Conservation (phyloP, 1,140 invertebrate species). For the Euborellia annulipes region DNA sequence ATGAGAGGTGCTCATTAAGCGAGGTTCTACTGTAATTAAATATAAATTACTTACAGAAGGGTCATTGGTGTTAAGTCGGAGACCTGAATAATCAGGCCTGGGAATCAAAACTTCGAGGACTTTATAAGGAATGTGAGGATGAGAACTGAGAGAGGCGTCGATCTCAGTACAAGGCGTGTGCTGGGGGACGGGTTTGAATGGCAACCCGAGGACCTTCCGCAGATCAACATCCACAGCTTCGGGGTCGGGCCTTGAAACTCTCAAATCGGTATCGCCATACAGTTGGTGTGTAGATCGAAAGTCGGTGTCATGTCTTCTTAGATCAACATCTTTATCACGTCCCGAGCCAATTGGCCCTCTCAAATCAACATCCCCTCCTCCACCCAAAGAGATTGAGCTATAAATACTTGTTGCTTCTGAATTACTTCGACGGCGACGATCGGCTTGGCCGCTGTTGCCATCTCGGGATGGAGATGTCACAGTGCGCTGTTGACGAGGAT, state of each 20-base stretch:
- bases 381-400: too few species aligned
- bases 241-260: constrained; percentile 14
- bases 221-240: constrained; percentile 52
- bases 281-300: too few species aligned
- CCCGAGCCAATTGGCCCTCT: constrained; percentile 21
- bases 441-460: not conserved
- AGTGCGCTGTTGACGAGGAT: constrained; percentile 1
- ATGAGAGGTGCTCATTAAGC: too few species aligned
- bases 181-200: constrained; percentile 58
- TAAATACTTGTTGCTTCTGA: too few species aligned
- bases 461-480: not conserved
- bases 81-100: constrained; percentile 51
- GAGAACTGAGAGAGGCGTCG: constrained; percentile 59
- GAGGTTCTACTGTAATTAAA: too few species aligned
- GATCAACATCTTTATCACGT: too few species aligned
- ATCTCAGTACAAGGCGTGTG: constrained; percentile 72
- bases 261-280: constrained; percentile 37
- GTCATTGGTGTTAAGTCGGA: constrained; percentile 50
- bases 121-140: constrained; percentile 54
- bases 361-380: constrained; percentile 27
- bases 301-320: too few species aligned
- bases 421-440: not conserved
- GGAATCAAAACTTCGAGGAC: constrained; percentile 49
- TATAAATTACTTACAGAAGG: constrained; percentile 27
- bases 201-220: constrained; percentile 41